phyloP scores from a whole-genome alignment of 2,797 vertebrate species.

The Mallotus villosus region DNA sequence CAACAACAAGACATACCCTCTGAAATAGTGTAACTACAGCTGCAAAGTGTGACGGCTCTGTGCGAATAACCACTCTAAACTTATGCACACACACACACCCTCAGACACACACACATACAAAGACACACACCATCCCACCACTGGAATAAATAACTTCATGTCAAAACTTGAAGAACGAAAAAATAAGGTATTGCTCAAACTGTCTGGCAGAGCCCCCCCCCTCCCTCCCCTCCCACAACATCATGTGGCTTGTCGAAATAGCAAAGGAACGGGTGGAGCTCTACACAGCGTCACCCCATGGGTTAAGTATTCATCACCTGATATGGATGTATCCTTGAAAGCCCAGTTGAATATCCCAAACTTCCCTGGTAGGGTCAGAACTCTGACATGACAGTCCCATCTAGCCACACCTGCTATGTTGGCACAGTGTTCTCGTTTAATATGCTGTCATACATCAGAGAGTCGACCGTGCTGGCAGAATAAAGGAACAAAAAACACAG shows the following conservation, averaged over 20 bases:
- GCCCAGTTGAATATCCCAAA: conserved; percentile 65
- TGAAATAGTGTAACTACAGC: too few relatives aligned
- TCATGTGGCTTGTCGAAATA: conserved; percentile 48
- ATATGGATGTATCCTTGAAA: conserved; percentile 72
- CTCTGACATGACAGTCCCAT: conserved; percentile 59
- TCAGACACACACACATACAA: too few relatives aligned
- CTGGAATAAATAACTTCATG: too few relatives aligned
- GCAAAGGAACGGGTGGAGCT: conserved; percentile 44
- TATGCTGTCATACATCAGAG: conserved; percentile 47
- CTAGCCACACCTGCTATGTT: conserved; percentile 60
- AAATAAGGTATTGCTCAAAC: conserved; percentile 46
- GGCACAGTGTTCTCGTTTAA: conserved; percentile 44
- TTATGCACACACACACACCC: too few relatives aligned
- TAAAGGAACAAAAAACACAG: conserved; percentile 22
- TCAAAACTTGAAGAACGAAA: conserved; percentile 31
- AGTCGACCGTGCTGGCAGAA: conserved; percentile 19
- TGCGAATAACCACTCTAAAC: too few relatives aligned
- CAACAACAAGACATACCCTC: too few relatives aligned
- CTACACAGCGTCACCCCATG: conserved; percentile 51
- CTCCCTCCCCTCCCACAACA: conserved; percentile 28
- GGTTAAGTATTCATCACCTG: conserved; percentile 57
- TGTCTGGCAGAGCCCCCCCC: conserved; percentile 32
- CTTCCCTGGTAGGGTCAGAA: conserved; percentile 59
- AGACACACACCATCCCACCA: too few relatives aligned
- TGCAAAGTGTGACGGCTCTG: too few relatives aligned